phyloP scores from a whole-genome alignment of 2,888 invertebrate genomes.

The Amorpha juglandis region DNA sequence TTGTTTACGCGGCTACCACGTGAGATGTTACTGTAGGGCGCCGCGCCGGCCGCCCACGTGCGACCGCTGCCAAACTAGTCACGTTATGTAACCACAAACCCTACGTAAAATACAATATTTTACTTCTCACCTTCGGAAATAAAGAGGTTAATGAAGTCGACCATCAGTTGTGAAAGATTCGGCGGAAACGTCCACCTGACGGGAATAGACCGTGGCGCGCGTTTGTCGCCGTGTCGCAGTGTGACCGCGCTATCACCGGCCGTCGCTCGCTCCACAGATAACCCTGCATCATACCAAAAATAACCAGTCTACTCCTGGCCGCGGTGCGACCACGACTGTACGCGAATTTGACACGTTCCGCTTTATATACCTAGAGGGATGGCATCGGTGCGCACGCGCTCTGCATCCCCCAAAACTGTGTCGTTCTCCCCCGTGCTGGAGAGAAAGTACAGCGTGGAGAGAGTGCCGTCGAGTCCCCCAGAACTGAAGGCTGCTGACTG shows the following conservation, averaged over 20 bases:
- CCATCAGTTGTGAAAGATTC: conserved; percentile 75
- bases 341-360: conserved; percentile 55
- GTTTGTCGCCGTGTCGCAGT: conserved; percentile 74
- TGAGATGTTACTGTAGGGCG: conserved; percentile 54
- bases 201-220: conserved; percentile 81
- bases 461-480: conserved; percentile 65
- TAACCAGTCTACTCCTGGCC: conserved; percentile 78
- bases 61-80: conserved; percentile 40
- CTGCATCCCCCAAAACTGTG: conserved; percentile 86
- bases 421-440: conserved; percentile 86
- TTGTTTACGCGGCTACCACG: conserved; percentile 49
- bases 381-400: conserved; percentile 86
- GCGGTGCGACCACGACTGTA: conserved; percentile 79
- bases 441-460: conserved; percentile 80
- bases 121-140: conserved; percentile 54
- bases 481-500: conserved; percentile 72
- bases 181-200: conserved; percentile 81
- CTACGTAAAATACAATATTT: conserved; percentile 48
- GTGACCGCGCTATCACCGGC: conserved; percentile 77
- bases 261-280: conserved; percentile 75
- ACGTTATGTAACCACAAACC: conserved; percentile 57
- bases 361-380: conserved; percentile 80
- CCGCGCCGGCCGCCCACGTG: conserved; percentile 68
- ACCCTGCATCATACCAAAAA: conserved; percentile 73
- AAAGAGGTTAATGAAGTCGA: conserved; percentile 75